Evolutionary conservation across 2,113 vertebrate species (phyloP).

Genomic region (Paratilapia polleni): DNA sequence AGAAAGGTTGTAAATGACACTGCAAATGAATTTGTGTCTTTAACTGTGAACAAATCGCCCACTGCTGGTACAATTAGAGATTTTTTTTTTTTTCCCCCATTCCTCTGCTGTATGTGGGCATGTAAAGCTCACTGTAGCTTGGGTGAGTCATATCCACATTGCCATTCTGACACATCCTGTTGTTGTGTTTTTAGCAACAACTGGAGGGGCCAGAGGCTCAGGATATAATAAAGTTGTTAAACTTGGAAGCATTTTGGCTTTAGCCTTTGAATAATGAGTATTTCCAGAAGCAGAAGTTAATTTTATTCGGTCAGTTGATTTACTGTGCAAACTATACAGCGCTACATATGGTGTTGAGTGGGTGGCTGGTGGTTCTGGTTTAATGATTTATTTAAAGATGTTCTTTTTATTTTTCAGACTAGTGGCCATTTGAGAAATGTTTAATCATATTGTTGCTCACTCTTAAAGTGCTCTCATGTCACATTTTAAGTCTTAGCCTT

Average conservation of each 20-base stretch:
- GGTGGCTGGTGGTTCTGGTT: slow-evolving; percentile 13
- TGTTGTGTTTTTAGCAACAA: slow-evolving; percentile 9
- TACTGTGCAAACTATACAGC: background rate
- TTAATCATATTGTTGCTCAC: background rate
- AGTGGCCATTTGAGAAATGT: background rate
- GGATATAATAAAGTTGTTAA: background rate
- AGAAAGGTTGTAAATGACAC: background rate
- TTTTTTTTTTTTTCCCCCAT: background rate
- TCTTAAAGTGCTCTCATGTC: background rate
- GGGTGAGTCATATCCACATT: slow-evolving; percentile 49
- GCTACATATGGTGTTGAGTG: slow-evolving; percentile 5
- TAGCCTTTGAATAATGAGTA: background rate
- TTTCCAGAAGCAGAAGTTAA: background rate
- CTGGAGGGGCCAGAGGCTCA: background rate
- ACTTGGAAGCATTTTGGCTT: background rate
- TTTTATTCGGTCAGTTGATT: background rate
- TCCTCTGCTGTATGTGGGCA: slow-evolving; percentile 52
- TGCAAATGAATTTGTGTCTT: background rate
- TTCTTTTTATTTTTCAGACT: background rate
- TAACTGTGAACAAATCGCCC: slow-evolving; percentile 16
- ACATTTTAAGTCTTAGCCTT: background rate
- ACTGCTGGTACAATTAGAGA: slow-evolving; percentile 28
- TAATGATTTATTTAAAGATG: background rate
- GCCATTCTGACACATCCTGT: slow-evolving; percentile 25
- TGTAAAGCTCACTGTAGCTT: background rate